A percentile compares a stretch with the other conserved stretches of the same genome.
Evolutionary conservation across 2,113 vertebrate genomes (phyloP).

Genomic region (Microcebus murinus): DNA sequence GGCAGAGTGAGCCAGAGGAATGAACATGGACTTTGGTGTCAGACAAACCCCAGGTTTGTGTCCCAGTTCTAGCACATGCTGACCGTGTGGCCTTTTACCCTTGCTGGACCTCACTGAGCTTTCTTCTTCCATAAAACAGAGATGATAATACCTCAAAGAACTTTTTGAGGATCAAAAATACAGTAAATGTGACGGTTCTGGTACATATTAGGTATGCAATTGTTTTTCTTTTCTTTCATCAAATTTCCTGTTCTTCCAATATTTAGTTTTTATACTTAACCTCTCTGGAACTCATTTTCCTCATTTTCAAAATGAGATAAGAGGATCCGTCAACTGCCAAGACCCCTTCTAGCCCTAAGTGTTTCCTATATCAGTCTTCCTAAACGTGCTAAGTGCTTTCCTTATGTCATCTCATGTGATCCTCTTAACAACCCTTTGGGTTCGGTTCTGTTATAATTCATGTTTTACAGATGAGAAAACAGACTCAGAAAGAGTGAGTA

Average conservation of each 20-base stretch:
- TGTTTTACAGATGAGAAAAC: neutral
- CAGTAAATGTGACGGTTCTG: neutral
- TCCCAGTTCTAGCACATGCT: neutral
- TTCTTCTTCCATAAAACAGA: neutral
- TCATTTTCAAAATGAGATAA: slow-evolving; percentile 28
- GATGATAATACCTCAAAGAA: neutral
- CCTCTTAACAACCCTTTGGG: neutral
- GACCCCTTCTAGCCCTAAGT: neutral
- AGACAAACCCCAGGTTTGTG: neutral
- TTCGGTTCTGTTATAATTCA: neutral
- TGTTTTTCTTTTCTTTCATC: slow-evolving; percentile 12
- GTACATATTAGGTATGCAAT: neutral
- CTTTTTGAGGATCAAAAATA: neutral
- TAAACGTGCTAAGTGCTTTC: neutral
- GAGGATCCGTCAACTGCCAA: neutral
- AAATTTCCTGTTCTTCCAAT: neutral
- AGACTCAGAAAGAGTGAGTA: neutral
- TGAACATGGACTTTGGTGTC: neutral
- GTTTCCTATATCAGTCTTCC: neutral
- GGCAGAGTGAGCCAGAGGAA: neutral
- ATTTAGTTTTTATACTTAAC: neutral
- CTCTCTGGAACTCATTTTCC: neutral
- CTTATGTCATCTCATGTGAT: neutral
- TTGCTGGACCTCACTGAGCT: neutral
- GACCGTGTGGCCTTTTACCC: neutral